Conservation (phyloP, 2,888 invertebrate species). For the Brenthis ino region DNA sequence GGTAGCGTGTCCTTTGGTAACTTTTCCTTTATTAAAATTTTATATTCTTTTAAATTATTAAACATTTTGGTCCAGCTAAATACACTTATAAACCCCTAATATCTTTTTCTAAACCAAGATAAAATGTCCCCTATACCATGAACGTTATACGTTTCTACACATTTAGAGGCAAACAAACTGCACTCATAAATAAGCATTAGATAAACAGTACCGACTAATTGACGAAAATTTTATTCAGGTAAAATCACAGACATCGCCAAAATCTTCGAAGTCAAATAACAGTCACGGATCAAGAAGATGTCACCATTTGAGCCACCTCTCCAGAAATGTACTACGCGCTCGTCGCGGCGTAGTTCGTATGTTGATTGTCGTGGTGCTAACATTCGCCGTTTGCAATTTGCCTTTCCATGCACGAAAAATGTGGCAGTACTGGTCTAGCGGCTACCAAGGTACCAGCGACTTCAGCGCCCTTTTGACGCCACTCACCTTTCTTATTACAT, state of each 20-base stretch:
- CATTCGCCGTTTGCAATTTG: constrained; percentile 94
- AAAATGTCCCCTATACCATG: too few species aligned
- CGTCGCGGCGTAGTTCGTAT: constrained; percentile 93
- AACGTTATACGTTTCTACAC: too few species aligned
- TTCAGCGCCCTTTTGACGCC: constrained; percentile 91
- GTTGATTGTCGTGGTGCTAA: constrained; percentile 93
- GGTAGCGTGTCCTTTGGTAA: too few species aligned
- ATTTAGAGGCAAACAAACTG: too few species aligned
- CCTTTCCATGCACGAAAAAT: constrained; percentile 94
- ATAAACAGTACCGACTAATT: too few species aligned
- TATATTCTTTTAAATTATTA: too few species aligned
- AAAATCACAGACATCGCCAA: constrained; percentile 43
- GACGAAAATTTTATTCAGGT: constrained; percentile 47
- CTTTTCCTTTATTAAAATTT: too few species aligned
- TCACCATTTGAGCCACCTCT: constrained; percentile 86
- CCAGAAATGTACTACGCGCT: constrained; percentile 89
- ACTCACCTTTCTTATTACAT: constrained; percentile 92
- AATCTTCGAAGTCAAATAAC: constrained; percentile 61
- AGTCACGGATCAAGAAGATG: constrained; percentile 72
- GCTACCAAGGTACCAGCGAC: constrained; percentile 87
- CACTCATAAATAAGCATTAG: too few species aligned
- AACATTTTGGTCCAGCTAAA: too few species aligned
- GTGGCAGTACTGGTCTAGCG: constrained; percentile 91
- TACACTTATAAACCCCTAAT: too few species aligned
- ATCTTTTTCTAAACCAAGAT: too few species aligned